Percentiles rank a stretch among this genome's conserved stretches.
phyloP scores from a whole-genome alignment of 2,113 vertebrate genomes.

The Prinia subflava region DNA sequence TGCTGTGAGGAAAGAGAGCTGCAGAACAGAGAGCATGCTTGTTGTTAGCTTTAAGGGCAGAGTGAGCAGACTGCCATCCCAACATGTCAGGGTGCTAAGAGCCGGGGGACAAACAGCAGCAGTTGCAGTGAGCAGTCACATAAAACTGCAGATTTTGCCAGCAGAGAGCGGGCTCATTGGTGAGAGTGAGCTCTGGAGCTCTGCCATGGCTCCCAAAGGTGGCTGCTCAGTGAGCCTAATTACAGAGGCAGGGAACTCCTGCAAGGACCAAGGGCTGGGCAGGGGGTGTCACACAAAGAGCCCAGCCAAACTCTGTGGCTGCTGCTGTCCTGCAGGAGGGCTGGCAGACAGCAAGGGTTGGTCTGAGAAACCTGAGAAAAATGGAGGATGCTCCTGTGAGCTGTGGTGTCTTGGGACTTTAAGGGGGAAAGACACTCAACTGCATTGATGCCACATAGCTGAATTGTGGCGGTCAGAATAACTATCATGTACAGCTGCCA shows the following conservation, averaged over 20 bases:
- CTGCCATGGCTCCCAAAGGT: not conserved
- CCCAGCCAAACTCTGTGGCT: not conserved
- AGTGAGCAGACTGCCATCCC: not conserved
- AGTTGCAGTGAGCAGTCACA: not conserved
- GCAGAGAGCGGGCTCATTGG: not conserved
- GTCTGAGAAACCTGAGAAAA: not conserved
- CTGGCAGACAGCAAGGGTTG: not conserved
- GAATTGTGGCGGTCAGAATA: slow-evolving; percentile 63
- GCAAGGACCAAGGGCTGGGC: not conserved
- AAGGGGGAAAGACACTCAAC: slow-evolving; percentile 63
- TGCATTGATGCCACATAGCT: slow-evolving; percentile 84
- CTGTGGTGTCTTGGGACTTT: not conserved
- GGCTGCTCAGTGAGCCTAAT: not conserved
- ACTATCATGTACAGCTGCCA: slow-evolving; percentile 78
- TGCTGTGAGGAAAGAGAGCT: not conserved
- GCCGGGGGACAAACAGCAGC: not conserved
- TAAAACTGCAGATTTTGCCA: not conserved
- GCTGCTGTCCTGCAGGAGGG: not conserved
- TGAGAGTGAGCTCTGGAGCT: not conserved
- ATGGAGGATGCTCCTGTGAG: not conserved
- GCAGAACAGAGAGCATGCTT: not conserved
- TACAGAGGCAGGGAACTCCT: not conserved
- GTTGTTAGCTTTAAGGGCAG: not conserved
- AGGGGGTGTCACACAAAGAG: not conserved
- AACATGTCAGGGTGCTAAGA: not conserved